Evolutionary conservation across 2,113 vertebrate species (phyloP), one percentile per base, ranked within the genome.

Genomic region (Lasiurus cinereus): DNA sequence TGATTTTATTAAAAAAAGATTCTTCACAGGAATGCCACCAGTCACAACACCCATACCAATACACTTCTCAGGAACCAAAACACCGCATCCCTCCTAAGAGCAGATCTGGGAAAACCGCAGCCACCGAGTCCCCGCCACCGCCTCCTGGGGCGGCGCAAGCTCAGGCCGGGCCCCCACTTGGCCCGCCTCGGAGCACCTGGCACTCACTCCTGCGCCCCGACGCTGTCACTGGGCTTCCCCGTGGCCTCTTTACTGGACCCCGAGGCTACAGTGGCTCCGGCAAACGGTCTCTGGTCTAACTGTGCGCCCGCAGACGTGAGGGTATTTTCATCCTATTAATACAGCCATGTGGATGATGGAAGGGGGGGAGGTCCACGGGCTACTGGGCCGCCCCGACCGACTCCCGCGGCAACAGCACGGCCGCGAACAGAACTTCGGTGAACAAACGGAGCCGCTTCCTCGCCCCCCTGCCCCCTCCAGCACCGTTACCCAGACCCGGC

Each of bases 211-310:
- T 0, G 59, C 86, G n/a, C 74, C 76, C 36, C 2, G 77, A 76
- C 66, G 46, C 16, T 33, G 84, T 78, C 77, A 73, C 7, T 6
- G 10, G 62, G 50, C 52, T 94, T 66, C 84, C 22, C 43, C 36
- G 46, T 13, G 52, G 46, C 31, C 39, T 12, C n/a, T n/a, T 83
- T 89, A 54, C 66, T n/a, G 31, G 22, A 59, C 39, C 83, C 52
- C 46, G 87, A 90, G 33, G 16, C 48, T 50, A 78, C 6, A 9
- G 59, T 22, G 59, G n/a, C 50, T 74, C 56, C 16, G 76, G 36
- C 50, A 69, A 78, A 83, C 85, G 6, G 88, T 33, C 52, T 83
- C 77, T 73, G 93, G 90, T n/a, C 6, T 8, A 11, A 93, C 73
- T 13, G 87, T 80, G 88, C 93, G 73, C 88, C 22, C 21, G 76